These are phyloP conservation scores for Microhierax caerulescens DNA, from an alignment of 2,797 vertebrate species.

Conservation along the genomic window DNA sequence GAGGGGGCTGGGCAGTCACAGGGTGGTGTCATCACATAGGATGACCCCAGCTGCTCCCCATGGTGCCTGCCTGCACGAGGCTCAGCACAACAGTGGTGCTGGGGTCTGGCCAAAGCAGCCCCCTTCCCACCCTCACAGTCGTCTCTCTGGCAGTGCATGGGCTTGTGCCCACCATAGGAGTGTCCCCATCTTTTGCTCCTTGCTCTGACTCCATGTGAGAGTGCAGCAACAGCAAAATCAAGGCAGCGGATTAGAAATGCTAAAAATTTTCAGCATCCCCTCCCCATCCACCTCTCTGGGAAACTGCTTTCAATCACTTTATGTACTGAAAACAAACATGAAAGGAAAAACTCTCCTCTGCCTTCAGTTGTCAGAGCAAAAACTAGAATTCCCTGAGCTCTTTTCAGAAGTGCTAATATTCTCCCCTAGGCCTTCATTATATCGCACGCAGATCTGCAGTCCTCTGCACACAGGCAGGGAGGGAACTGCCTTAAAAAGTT, in stretches of 20 bases:
- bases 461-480: constrained; percentile 37
- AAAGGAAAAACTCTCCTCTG: constrained; percentile 67
- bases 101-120: not conserved
- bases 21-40: not conserved
- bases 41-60: fast-evolving
- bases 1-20: not conserved
- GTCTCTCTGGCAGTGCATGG: not conserved
- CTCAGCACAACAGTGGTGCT: not conserved
- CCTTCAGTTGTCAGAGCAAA: constrained; percentile 70
- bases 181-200: not conserved
- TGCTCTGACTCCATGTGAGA: not conserved
- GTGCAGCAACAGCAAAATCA: not conserved
- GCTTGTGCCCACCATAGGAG: not conserved
- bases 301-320: constrained; percentile 64
- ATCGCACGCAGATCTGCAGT: constrained; percentile 37
- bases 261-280: not conserved
- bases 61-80: not conserved
- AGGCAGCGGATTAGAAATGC: constrained; percentile 41
- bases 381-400: constrained; percentile 66
- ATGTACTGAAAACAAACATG: constrained; percentile 69
- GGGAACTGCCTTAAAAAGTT: constrained; percentile 42
- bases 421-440: constrained; percentile 70
- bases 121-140: fast-evolving
- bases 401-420: constrained; percentile 71
- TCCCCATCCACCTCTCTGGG: constrained; percentile 29